Evolutionary conservation across 2,113 vertebrate genomes (phyloP), one percentile per base, ranked within the genome.

Genomic region (Stomatorhinus ivindoensis): DNA sequence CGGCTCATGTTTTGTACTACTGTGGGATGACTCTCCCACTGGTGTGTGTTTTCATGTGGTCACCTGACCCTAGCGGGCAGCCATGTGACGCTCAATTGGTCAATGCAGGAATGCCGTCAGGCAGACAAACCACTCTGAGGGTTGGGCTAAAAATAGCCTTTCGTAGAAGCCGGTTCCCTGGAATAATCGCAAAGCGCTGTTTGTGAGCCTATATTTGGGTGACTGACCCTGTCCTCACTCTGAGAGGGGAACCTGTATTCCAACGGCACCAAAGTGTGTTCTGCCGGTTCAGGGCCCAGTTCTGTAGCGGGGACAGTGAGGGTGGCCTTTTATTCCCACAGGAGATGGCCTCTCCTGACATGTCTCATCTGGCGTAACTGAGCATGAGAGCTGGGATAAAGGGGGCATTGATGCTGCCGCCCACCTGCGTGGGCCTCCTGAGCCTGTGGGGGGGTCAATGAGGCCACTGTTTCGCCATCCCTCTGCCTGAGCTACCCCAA

Each of bases 41-140:
- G 88, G 80, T 88, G 87, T 88, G 53, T 42, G 31, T 87, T 90
- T 35, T 17, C 90, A 91, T 73, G 31, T 47, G 88, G 48, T 44
- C 53, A 69, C 61, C 51, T 89, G 88, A 51, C 65, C 39, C 13
- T 90, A 48, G 46, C 3, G 19, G 47, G 1, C 27, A 86, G n/a
- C 47, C 85, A 55, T 15, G 31, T 53, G 85, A 51, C 50, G 42
- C 17, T 31, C 58, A 65, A 47, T 53, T 27, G 47, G 48, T 69
- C 91, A 93, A 93, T 89, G 85, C 91, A 27, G 46, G 87, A 24
- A 86, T 42, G 82, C 89, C 89, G 50, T 31, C 10, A 53, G 2
- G 92, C 93, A 94, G 93, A 94, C 90, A 93, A 93, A 51, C 53
- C 83, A 76, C 86, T 91, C 92, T 87, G 87, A 31, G 86, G 80